Percentiles rank a stretch among this genome's conserved stretches.
phyloP scores from a whole-genome alignment of 2,888 invertebrate genomes.

The Ophonus ardosiacus region DNA sequence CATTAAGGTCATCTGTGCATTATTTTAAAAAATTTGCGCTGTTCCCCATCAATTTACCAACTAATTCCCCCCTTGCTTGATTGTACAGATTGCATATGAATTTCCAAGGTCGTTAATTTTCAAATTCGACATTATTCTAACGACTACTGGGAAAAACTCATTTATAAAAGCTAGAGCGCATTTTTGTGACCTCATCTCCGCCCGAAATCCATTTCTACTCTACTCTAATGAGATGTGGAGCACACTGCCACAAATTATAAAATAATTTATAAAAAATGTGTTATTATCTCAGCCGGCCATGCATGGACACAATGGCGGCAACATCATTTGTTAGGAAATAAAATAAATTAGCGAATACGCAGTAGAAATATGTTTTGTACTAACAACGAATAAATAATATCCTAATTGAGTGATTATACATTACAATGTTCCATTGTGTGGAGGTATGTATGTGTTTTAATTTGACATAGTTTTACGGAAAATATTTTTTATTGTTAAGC shows the following conservation, averaged over 20 bases:
- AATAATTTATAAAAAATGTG: slow-evolving; percentile 56
- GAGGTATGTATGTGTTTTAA: background rate
- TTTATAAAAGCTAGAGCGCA: background rate
- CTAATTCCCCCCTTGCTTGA: too few species aligned
- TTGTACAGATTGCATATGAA: too few species aligned
- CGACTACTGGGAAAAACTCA: background rate
- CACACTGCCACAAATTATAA: slow-evolving; percentile 58
- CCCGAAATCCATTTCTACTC: slow-evolving; percentile 1
- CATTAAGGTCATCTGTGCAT: too few species aligned
- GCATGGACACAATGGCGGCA: slow-evolving; percentile 45
- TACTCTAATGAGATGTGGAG: slow-evolving; percentile 52
- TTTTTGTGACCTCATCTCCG: background rate
- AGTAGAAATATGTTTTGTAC: slow-evolving; percentile 42
- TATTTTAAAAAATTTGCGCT: too few species aligned
- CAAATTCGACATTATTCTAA: background rate
- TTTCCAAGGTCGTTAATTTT: too few species aligned
- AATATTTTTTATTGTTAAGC: slow-evolving; percentile 25
- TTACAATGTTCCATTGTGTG: slow-evolving; percentile 24
- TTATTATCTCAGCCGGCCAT: slow-evolving; percentile 34
- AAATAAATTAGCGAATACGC: slow-evolving; percentile 46
- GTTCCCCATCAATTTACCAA: too few species aligned
- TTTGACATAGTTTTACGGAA: slow-evolving; percentile 32
- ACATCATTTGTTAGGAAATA: slow-evolving; percentile 41
- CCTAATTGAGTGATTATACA: slow-evolving; percentile 38
- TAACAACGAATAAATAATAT: slow-evolving; percentile 33